Evolutionary conservation across 2,888 invertebrate species (phyloP).

Genomic region (Hipparchia semele): DNA sequence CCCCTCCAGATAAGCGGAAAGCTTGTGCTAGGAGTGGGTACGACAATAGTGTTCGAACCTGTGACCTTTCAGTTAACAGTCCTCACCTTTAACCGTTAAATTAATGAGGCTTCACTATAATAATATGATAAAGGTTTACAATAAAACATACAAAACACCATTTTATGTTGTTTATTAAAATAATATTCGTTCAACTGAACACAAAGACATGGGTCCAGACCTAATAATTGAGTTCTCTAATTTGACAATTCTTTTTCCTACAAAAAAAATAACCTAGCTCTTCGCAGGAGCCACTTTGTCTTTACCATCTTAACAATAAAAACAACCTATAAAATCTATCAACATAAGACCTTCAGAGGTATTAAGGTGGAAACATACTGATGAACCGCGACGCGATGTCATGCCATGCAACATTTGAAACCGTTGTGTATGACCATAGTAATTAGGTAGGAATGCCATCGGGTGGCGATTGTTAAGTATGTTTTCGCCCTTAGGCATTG

Average conservation of each 20-base stretch:
- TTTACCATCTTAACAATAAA: conserved; percentile 81
- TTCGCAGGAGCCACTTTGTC: conserved; percentile 57
- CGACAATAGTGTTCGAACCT: too few relatives aligned
- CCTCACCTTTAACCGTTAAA: too few relatives aligned
- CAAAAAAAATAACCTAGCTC: conserved; percentile 65
- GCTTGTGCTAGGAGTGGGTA: too few relatives aligned
- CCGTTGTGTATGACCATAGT: background rate
- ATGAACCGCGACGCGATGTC: background rate
- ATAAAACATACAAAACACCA: conserved; percentile 61
- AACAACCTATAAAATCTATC: conserved; percentile 82
- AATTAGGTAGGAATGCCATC: background rate
- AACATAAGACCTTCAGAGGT: conserved; percentile 73
- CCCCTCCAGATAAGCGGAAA: too few relatives aligned
- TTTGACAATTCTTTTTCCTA: conserved; percentile 73
- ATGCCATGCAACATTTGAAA: background rate
- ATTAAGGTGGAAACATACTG: conserved; percentile 36
- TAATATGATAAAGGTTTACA: conserved; percentile 30
- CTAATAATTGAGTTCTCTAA: conserved; percentile 79
- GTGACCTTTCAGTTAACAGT: too few relatives aligned
- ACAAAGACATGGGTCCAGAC: conserved; percentile 78
- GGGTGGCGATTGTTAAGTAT: background rate
- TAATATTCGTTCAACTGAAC: conserved; percentile 83
- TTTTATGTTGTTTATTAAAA: conserved; percentile 83
- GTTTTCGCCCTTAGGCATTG: conserved; percentile 40
- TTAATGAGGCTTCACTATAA: too few relatives aligned